Base-by-base conservation (phyloP, 2,888 invertebrate genomes). In the Agrochola macilenta region DNA sequence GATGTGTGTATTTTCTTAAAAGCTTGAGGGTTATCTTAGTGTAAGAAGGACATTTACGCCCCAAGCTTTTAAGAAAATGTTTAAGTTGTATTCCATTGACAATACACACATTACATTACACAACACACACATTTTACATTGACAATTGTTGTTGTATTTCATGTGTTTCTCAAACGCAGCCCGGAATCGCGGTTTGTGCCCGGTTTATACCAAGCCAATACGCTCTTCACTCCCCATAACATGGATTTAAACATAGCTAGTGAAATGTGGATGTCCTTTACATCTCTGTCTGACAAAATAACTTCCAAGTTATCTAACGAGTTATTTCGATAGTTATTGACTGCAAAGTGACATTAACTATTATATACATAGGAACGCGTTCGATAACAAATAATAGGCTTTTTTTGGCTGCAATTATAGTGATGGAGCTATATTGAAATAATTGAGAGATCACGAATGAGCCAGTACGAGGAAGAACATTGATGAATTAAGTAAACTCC, bases 381-480 rank as follows among this genome's bases (percentile, higher is more conserved):
- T 83, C 76, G 76, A 80, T 83, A 83, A 80, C 43, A 72, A 69
- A 77, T 70, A 80, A 80, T 74, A 54, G 69, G n/a, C n/a, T n/a
- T n/a, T n/a, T 63, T 76, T 52, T 46, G 43, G 1, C 35, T 70
- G 57, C 57, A 71, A 81, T 81, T 70, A 80, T 61, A 57, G 17
- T n/a, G 12, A 61, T 69, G 46, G 12, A 70, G 52, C 68, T 69
- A 14, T 61, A 68, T 72, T 63, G 43, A 35, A 61, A 72, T 82
- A 79, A 85, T 85, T 84, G 85, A 73, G 66, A 65, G 52, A 54
- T 84, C 84, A 84, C 84, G 83, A 78, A 46, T 43, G 39, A 58
- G 71, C 69, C 30, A 69, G 35, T 26, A 84, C 26, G 69, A 83
- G 83, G 83, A 83, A 83, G 84, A 79, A 73, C 75, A 71, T 79